Conservation (phyloP, 2,888 invertebrate genomes). For the Chaetogeoica ovagalla region DNA sequence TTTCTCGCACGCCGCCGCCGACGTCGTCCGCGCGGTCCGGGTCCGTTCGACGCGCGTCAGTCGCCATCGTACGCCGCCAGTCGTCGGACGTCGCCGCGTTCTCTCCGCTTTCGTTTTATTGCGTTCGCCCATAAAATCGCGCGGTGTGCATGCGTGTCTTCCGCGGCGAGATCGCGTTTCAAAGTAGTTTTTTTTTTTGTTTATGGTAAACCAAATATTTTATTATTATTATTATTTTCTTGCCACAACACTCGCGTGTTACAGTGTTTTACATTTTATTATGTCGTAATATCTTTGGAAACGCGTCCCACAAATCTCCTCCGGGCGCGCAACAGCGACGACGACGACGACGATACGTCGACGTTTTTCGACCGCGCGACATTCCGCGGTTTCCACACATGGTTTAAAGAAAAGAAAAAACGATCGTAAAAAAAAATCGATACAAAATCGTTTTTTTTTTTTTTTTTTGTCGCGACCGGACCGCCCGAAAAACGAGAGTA, state of each 20-base stretch:
- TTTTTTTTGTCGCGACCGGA: too few species aligned
- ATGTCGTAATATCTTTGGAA: too few species aligned
- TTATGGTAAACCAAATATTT: conserved; percentile 8
- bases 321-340: too few species aligned
- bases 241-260: not conserved
- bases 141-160: not conserved
- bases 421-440: not conserved
- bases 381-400: too few species aligned
- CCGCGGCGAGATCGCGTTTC: not conserved
- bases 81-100: conserved; percentile 2
- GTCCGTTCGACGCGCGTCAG: conserved; percentile 49
- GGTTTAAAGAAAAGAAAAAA: not conserved
- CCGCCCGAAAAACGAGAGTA: not conserved
- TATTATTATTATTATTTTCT: not conserved
- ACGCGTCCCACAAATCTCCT: not conserved
- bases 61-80: conserved; percentile 31
- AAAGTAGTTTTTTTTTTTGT: not conserved
- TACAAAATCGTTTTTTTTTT: too few species aligned
- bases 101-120: not conserved
- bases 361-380: too few species aligned
- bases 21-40: not conserved
- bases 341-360: too few species aligned
- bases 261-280: too few species aligned
- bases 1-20: conserved; percentile 20
- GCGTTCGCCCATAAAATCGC: too few species aligned